Evolutionary conservation across 2,113 vertebrate genomes (phyloP), one percentile per base, ranked within the genome.

Genomic region (Microtus ochrogaster): DNA sequence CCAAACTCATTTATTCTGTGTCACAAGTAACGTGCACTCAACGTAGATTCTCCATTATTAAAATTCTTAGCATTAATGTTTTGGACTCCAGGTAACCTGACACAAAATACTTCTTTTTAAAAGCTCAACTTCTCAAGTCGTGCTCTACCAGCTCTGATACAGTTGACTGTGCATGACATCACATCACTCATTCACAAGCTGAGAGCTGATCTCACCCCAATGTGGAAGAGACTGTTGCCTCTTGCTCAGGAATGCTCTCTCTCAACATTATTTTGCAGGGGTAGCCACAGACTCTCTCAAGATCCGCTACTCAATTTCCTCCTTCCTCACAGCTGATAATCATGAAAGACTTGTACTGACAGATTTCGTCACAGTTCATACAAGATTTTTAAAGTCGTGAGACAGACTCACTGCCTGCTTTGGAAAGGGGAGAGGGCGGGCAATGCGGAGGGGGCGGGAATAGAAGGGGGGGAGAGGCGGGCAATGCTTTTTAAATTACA

Each of bases 41-140:
- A 6, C 41, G 5, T 41, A 49, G 21, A 65, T n/a, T 91, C 52
- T 91, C 36, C 41, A 52, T 92, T 76, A 91, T 44, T 84, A 81
- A 95, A 96, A 72, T 49, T 95, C 39, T 70, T 58, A 89, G 8
- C 63, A 96, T 82, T 97, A 92, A 92, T 94, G 83, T 81, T 96
- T 41, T 94, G 30, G 58, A 90, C 88, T 17, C 39, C 76, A 9
- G 24, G 22, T 39, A 72, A 58, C 12, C 39, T 33, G 73, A 58
- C 30, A 86, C 77, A 84, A 93, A 61, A 28, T 58, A 55, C 2
- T 61, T 86, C 0, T 30, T 85, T 84, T 91, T 89, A 92, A 66
- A 74, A 91, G 19, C 9, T 77, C 66, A 94, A 19, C 39, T 84
- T 5, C 3, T 78, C 1, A 90, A 92, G 9, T 30, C 39, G 9